phyloP scores from a whole-genome alignment of 2,888 invertebrate genomes.

The Temnothorax rugatulus region DNA sequence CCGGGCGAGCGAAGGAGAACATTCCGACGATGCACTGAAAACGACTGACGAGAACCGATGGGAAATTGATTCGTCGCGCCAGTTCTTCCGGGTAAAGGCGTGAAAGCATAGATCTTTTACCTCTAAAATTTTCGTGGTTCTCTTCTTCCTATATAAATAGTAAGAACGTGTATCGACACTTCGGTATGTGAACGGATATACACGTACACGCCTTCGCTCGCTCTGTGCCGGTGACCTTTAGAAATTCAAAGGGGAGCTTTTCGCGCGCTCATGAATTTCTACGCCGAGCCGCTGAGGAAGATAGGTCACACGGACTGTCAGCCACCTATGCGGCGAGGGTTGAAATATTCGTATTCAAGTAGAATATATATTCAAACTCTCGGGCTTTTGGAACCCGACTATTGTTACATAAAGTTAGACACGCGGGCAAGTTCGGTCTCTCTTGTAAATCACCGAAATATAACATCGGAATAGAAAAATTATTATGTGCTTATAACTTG shows the following conservation, averaged over 20 bases:
- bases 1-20: slow-evolving; percentile 45
- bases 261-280: slow-evolving; percentile 72
- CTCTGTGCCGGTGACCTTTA: slow-evolving; percentile 55
- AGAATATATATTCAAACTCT: slow-evolving; percentile 47
- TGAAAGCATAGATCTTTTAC: slow-evolving; percentile 13
- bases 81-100: slow-evolving; percentile 8
- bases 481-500: slow-evolving; percentile 1
- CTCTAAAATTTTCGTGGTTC: slow-evolving; percentile 17
- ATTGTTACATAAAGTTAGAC: slow-evolving; percentile 46
- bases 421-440: slow-evolving; percentile 16
- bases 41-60: slow-evolving; percentile 36
- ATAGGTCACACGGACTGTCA: slow-evolving; percentile 62
- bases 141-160: slow-evolving; percentile 17
- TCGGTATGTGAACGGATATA: slow-evolving; percentile 11
- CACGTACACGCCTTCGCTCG: slow-evolving; percentile 9
- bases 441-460: slow-evolving; percentile 23
- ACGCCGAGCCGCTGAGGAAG: slow-evolving; percentile 55
- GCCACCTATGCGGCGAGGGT: slow-evolving; percentile 44
- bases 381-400: slow-evolving; percentile 4
- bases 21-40: slow-evolving; percentile 24
- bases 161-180: slow-evolving; percentile 18
- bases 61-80: slow-evolving; percentile 41
- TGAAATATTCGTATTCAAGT: slow-evolving; percentile 58
- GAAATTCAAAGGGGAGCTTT: slow-evolving; percentile 71
- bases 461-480: background rate